Conservation (phyloP, 1,140 invertebrate genomes). For the Reticulitermes speratus region DNA sequence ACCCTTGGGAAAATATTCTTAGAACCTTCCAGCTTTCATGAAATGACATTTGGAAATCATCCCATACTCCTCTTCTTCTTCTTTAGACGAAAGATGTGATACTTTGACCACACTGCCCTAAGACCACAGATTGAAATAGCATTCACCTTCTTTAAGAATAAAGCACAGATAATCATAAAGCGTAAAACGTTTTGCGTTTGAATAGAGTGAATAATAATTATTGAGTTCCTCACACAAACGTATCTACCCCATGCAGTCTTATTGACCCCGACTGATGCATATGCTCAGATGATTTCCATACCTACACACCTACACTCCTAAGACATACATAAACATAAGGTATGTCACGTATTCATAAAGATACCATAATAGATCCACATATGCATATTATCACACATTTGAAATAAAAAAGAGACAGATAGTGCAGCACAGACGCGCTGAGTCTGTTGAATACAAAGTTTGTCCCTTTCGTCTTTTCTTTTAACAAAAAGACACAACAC, state of each 20-base stretch:
- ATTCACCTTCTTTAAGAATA: constrained; percentile 4
- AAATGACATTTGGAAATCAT: too few species aligned
- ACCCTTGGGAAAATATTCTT: too few species aligned
- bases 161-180: not conserved
- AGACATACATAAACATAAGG: constrained; percentile 11
- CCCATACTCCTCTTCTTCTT: too few species aligned
- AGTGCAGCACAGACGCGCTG: not conserved
- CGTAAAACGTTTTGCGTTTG: not conserved
- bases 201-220: constrained; percentile 15
- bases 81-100: not conserved
- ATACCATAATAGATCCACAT: constrained; percentile 13
- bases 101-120: not conserved
- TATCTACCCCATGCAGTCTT: constrained; percentile 4
- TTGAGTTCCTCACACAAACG: not conserved
- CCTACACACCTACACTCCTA: not conserved
- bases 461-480: constrained; percentile 1
- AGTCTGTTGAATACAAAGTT: not conserved
- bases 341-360: not conserved
- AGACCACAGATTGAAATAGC: not conserved
- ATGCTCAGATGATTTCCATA: not conserved
- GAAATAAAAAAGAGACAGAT: not conserved
- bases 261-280: not conserved
- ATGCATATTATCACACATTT: constrained; percentile 17
- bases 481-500: not conserved
- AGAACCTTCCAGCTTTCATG: too few species aligned